Evolutionary conservation across 53 echinoderm and acorn worm genomes (phyloP).

Genomic region (Hippasteria phrygiana): DNA sequence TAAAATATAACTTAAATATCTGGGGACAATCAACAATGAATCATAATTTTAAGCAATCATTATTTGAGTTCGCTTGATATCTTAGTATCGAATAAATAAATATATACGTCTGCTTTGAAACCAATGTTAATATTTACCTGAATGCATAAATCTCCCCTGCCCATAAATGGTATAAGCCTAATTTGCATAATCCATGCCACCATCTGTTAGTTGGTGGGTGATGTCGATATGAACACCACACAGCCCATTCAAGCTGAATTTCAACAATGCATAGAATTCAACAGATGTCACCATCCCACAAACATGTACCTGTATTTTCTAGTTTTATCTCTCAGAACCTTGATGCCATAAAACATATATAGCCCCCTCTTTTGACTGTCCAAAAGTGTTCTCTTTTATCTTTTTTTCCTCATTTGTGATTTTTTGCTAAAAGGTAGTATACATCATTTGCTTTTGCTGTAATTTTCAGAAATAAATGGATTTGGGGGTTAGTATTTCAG

Average conservation of each 20-base stretch:
- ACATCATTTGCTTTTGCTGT: too few relatives aligned
- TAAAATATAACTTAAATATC: neutral
- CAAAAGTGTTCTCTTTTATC: too few relatives aligned
- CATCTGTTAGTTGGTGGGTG: conserved; percentile 18
- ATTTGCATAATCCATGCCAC: conserved; percentile 55
- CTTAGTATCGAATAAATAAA: neutral
- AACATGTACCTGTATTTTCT: neutral
- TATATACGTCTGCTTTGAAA: neutral
- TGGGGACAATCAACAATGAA: neutral
- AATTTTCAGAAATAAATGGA: too few relatives aligned
- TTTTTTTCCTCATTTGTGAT: too few relatives aligned
- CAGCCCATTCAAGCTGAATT: neutral
- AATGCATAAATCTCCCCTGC: neutral
- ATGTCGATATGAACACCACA: neutral
- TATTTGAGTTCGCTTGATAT: neutral
- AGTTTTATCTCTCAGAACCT: too few relatives aligned
- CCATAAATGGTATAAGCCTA: conserved; percentile 31
- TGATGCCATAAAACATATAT: too few relatives aligned
- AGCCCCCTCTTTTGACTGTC: too few relatives aligned
- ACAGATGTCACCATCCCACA: neutral
- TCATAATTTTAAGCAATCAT: neutral
- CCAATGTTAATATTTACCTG: neutral
- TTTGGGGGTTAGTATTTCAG: too few relatives aligned
- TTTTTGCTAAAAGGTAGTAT: too few relatives aligned
- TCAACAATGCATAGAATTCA: neutral